Evolutionary conservation across 2,888 invertebrate genomes (phyloP).

Genomic region (Heliconius cydno): DNA sequence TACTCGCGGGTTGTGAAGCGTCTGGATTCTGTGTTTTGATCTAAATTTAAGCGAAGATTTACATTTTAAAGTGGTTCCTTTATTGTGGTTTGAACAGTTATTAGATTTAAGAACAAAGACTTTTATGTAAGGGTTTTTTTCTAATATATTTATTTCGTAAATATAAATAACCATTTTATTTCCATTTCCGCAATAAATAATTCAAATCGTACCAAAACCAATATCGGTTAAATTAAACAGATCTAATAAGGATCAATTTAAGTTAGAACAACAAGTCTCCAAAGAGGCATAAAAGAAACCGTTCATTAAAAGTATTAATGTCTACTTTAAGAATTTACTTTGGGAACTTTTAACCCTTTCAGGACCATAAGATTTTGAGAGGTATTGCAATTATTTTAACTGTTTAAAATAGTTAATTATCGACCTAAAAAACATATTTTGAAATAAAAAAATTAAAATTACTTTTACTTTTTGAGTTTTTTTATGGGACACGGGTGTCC

Average conservation of each 20-base stretch:
- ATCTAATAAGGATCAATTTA: slow-evolving; percentile 18
- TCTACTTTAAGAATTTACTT: slow-evolving; percentile 51
- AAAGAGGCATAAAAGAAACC: slow-evolving; percentile 34
- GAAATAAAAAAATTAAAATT: no score
- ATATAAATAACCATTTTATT: not conserved
- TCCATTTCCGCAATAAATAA: not conserved
- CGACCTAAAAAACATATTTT: no score
- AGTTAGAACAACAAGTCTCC: slow-evolving; percentile 25
- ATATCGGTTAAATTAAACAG: slow-evolving; percentile 5
- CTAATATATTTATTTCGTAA: not conserved
- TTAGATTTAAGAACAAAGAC: not conserved
- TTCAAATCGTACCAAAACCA: not conserved
- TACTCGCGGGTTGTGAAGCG: slow-evolving; percentile 32
- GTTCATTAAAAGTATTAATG: slow-evolving; percentile 48
- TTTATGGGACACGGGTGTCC: no score
- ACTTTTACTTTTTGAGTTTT: no score
- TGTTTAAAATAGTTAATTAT: no score
- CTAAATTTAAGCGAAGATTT: slow-evolving; percentile 27
- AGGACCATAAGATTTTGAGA: no score
- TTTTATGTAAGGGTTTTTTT: not conserved
- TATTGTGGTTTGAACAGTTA: not conserved
- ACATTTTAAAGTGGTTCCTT: slow-evolving; percentile 16
- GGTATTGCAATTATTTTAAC: no score
- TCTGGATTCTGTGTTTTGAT: slow-evolving; percentile 28
- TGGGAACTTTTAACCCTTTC: slow-evolving; percentile 61